Conservation (phyloP, 2,888 invertebrate genomes). For the Eupithecia abbreviata region DNA sequence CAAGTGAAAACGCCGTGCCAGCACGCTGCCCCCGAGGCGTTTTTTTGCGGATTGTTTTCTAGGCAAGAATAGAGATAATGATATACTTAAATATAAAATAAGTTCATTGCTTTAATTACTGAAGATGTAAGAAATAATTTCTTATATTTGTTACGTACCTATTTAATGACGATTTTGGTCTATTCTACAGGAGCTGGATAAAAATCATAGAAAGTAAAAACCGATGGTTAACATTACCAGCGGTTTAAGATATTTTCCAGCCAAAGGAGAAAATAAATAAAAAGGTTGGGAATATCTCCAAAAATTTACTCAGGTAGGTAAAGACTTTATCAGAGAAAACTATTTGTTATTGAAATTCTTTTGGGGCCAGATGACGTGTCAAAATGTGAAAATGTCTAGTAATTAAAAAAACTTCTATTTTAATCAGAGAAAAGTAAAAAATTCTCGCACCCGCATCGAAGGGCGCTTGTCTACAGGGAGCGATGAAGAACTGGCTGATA, state of each 20-base stretch:
- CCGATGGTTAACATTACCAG: not conserved
- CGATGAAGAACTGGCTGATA: conserved; percentile 23
- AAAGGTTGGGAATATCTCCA: not conserved
- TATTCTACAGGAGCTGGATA: no score
- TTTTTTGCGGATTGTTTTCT: not conserved
- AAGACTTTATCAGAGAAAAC: not conserved
- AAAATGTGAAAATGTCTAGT: not conserved
- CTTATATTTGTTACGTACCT: no score
- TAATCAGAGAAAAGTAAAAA: not conserved
- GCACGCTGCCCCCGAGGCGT: no score
- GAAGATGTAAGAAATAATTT: no score
- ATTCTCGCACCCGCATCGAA: not conserved
- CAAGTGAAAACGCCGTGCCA: not conserved
- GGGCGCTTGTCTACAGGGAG: conserved; percentile 2
- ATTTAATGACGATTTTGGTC: no score
- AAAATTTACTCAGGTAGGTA: not conserved
- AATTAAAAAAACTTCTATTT: not conserved
- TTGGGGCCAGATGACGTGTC: no score
- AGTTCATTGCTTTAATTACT: no score
- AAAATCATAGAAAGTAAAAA: not conserved
- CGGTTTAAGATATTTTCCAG: not conserved
- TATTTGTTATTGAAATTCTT: not conserved
- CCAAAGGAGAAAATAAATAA: not conserved
- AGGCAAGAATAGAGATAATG: not conserved
- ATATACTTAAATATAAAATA: no score